Conservation (phyloP, 2,797 vertebrate genomes). For the Eulemur albifrons region DNA sequence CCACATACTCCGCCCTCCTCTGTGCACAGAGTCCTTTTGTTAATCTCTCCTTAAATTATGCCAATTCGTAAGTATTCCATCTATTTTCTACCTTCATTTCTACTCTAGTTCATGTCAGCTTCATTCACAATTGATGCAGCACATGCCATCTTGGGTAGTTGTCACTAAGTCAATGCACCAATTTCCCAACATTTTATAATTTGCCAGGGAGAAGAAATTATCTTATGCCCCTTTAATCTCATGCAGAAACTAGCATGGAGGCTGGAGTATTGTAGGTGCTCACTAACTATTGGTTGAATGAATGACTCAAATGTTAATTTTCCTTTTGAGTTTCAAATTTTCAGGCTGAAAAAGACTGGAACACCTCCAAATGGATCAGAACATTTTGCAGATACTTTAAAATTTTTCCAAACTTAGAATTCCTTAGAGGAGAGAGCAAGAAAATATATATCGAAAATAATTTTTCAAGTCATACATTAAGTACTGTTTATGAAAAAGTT, state of each 20-base stretch:
- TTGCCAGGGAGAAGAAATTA: neutral
- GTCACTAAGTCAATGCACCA: neutral
- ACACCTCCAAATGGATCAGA: neutral
- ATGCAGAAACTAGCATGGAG: neutral
- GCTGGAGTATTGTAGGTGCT: neutral
- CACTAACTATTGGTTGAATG: neutral
- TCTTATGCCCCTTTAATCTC: neutral
- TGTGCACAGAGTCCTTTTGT: neutral
- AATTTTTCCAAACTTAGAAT: neutral
- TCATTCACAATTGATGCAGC: neutral
- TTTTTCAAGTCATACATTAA: slow-evolving; percentile 18
- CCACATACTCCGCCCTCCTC: neutral
- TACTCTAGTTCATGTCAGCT: neutral
- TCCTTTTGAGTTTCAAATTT: slow-evolving; percentile 25
- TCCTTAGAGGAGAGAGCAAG: neutral
- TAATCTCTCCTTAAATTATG: neutral
- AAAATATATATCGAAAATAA: neutral
- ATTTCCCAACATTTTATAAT: neutral
- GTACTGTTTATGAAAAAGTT: neutral
- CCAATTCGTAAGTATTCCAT: neutral
- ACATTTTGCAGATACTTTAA: neutral
- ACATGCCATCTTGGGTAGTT: neutral
- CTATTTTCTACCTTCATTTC: neutral
- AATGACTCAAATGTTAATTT: slow-evolving; percentile 12
- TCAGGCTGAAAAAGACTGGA: neutral